Evolutionary conservation across 1,140 invertebrate species (phyloP).

Genomic region (Drepana arcuata): DNA sequence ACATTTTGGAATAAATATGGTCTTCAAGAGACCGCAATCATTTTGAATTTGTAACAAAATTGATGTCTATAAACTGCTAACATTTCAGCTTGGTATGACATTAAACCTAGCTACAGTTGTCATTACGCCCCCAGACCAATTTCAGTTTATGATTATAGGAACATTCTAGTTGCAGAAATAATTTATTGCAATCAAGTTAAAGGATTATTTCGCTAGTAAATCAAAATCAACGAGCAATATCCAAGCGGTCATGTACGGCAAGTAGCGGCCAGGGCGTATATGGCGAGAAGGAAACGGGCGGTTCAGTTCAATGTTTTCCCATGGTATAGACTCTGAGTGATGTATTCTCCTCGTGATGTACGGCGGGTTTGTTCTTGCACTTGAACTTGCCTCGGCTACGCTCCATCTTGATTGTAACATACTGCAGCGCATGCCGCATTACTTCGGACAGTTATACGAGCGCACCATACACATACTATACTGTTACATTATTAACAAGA

Average conservation of each 20-base stretch:
- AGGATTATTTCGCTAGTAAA: slow-evolving; percentile 2
- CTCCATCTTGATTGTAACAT: slow-evolving; percentile 12
- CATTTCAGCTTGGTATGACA: too few relatives aligned
- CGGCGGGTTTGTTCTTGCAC: slow-evolving; percentile 38
- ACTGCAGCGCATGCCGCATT: slow-evolving; percentile 4
- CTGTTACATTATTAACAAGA: slow-evolving; percentile 9
- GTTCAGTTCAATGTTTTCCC: slow-evolving; percentile 43
- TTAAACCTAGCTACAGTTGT: too few relatives aligned
- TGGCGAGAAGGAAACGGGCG: slow-evolving; percentile 46
- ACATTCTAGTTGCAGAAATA: too few relatives aligned
- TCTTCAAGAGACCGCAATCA: too few relatives aligned
- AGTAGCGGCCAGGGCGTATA: slow-evolving; percentile 38
- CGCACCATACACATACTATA: slow-evolving; percentile 2
- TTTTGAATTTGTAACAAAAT: too few relatives aligned
- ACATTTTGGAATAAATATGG: too few relatives aligned
- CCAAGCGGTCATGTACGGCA: slow-evolving; percentile 3
- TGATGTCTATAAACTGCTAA: too few relatives aligned
- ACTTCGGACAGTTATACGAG: background rate
- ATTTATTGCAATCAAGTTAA: too few relatives aligned
- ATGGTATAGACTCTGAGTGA: slow-evolving; percentile 40
- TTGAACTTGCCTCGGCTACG: slow-evolving; percentile 35
- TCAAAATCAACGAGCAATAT: background rate
- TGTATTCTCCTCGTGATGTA: slow-evolving; percentile 42
- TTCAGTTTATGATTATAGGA: too few relatives aligned
- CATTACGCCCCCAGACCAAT: too few relatives aligned